phyloP scores from a whole-genome alignment of 2,888 invertebrate species.

The Diadegma fenestrale region DNA sequence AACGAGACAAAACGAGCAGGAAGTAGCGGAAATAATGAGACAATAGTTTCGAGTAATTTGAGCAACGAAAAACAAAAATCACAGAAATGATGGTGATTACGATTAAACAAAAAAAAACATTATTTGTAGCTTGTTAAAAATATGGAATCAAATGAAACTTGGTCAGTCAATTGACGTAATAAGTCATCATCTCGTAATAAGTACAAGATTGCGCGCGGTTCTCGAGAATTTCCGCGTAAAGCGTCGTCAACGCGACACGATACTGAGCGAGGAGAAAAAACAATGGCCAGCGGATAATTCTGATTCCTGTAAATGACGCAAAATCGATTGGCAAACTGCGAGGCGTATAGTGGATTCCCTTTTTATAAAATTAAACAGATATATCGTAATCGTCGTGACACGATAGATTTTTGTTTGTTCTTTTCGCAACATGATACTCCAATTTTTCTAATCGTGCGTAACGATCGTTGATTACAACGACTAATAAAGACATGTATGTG shows the following conservation, averaged over 20 bases:
- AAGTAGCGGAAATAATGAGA: neutral
- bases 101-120: neutral
- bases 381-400: neutral
- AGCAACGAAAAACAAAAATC: neutral
- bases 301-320: neutral
- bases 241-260: too few species aligned
- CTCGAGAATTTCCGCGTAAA: neutral
- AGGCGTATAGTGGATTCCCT: too few species aligned
- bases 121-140: neutral
- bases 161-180: neutral
- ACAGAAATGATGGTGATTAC: neutral
- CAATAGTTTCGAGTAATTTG: neutral
- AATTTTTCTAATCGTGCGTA: constrained; percentile 26
- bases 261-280: neutral
- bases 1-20: neutral
- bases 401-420: neutral
- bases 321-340: constrained; percentile 2
- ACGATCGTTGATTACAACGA: neutral
- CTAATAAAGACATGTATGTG: neutral
- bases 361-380: too few species aligned
- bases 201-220: neutral
- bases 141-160: neutral
- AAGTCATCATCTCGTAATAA: neutral
- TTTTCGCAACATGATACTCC: neutral
- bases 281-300: neutral